Conservation (phyloP, 1,140 invertebrate genomes). For the Holcopasites calliopsidis region DNA sequence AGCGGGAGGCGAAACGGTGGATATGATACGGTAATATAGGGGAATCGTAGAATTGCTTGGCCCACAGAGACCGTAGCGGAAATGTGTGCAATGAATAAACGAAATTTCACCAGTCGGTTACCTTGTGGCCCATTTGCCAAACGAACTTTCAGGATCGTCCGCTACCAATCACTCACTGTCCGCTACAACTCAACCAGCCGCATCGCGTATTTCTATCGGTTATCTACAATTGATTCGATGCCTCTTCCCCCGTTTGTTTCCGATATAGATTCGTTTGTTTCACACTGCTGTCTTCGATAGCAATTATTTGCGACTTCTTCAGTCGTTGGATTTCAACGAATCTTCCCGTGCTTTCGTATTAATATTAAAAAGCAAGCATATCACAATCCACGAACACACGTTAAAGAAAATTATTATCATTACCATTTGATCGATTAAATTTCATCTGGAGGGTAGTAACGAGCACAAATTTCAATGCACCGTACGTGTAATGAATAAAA, state of each 20-base stretch:
- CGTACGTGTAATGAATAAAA: too few species aligned
- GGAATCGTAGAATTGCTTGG: slow-evolving; percentile 25
- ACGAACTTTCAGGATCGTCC: slow-evolving; percentile 40
- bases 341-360: too few species aligned
- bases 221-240: slow-evolving; percentile 57
- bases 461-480: too few species aligned
- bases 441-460: not conserved
- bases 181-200: slow-evolving; percentile 61
- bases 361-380: not conserved
- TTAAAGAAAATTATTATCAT: too few species aligned
- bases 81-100: slow-evolving; percentile 48
- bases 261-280: slow-evolving; percentile 46
- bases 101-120: slow-evolving; percentile 41
- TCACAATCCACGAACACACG: too few species aligned
- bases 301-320: slow-evolving; percentile 22
- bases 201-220: slow-evolving; percentile 60
- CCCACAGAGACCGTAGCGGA: not conserved
- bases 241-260: slow-evolving; percentile 54
- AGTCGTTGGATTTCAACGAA: not conserved
- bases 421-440: not conserved
- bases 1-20: not conserved
- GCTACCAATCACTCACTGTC: slow-evolving; percentile 65
- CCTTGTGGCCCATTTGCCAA: slow-evolving; percentile 36
- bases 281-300: slow-evolving; percentile 30
- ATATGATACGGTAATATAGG: not conserved